These are phyloP conservation scores for Sarcophaga subvicina DNA, from an alignment of 2,888 invertebrate species.

Conservation along the genomic window DNA sequence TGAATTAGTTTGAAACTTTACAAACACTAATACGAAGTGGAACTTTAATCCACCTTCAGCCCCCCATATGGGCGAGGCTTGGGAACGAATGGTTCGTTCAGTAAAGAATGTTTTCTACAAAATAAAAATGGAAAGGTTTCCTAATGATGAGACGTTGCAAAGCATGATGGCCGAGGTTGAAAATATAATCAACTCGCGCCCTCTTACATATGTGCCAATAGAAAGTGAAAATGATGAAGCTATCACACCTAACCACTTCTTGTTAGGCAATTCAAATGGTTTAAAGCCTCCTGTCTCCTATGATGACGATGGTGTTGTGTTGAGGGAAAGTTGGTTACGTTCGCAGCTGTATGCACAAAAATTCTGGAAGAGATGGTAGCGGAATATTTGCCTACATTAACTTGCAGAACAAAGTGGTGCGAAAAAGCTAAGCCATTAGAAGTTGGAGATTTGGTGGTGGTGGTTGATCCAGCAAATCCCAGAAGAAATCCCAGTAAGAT, in stretches of 20 bases:
- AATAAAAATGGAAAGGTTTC: conserved; percentile 27
- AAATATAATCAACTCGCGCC: too few species aligned
- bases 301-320: background rate
- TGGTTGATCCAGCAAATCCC: too few species aligned
- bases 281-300: conserved; percentile 24
- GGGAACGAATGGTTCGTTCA: conserved; percentile 55
- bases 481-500: too few species aligned
- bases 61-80: conserved; percentile 39
- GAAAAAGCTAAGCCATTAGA: conserved; percentile 19
- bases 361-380: conserved; percentile 40
- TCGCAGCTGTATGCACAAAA: conserved; percentile 24
- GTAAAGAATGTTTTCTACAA: conserved; percentile 18
- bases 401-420: conserved; percentile 39
- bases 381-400: conserved; percentile 35
- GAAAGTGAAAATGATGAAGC: conserved; percentile 44
- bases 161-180: background rate
- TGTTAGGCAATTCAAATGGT: background rate
- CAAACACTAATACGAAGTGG: too few species aligned
- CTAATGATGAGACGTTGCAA: conserved; percentile 23
- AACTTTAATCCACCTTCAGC: conserved; percentile 1
- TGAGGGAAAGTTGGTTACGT: conserved; percentile 16
- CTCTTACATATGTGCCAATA: conserved; percentile 50
- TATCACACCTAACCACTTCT: conserved; percentile 18
- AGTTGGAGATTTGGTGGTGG: conserved; percentile 26
- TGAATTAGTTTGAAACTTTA: too few species aligned